Evolutionary conservation across 2,888 invertebrate species (phyloP), one percentile per base, ranked within the genome.

Genomic region (Pristionchus maxplancki): DNA sequence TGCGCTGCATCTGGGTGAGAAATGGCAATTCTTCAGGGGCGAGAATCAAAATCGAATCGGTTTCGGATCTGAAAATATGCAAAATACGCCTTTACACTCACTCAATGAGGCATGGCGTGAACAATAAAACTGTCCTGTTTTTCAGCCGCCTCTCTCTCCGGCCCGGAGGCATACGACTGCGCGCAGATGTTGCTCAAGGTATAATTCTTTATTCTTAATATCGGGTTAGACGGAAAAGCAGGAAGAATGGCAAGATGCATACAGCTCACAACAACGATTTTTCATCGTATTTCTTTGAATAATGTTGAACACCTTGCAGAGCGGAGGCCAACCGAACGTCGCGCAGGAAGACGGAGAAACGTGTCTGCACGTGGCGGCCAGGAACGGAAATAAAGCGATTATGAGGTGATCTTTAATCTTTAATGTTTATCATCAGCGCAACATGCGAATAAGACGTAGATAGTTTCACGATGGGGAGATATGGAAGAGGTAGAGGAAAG

Each of bases 321-420:
- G 98, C 5, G 99, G 99, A 0, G 99, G 99, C 15, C 97, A 98
- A 89, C 97, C 98, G 0, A 99, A 99, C 95, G 96, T 98, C 90
- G 97, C 97, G 5, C 98, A 98, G 89, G 97, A 98, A 95, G 96
- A 98, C 95, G 98, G 98, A 2, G 97, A 98, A 95, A 98, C 98
- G 0, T 98, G 99, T 0, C 97, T 99, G 8, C 99, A 99, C 95
- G 97, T 99, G 31, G 98, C 99, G 0, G 97, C 98, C 0, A 96
- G 97, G 92, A 97, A 97, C 94, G 99, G 99, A 0, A 98, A 98
- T 95, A 95, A 98, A 87, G 96, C 97, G 88, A 97, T 98, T 13
- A 96, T 94, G 90, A 89, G 90, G 92, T 91, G 62, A 24, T 37
- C 2, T 6, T 4, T 20, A 6, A 28, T 37, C 5, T 71, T 13